phyloP scores from a whole-genome alignment of 2,113 vertebrate genomes.

The Tetraodon nigroviridis region DNA sequence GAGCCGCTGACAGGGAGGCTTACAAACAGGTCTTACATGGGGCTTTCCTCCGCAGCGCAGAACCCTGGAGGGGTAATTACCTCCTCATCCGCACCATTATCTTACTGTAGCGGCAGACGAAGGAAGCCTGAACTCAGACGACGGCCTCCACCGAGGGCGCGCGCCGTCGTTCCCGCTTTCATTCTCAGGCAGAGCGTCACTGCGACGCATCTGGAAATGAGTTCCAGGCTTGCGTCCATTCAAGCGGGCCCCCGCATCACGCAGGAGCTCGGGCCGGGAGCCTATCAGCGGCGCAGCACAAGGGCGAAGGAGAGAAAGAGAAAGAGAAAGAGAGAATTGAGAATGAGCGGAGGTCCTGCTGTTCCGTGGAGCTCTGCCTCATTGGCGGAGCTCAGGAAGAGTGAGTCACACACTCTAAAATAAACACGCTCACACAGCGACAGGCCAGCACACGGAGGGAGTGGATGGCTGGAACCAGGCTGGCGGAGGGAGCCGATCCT shows the following conservation, averaged over 20 bases:
- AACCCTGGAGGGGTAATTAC: slow-evolving; percentile 34
- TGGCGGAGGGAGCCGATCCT: slow-evolving; percentile 40
- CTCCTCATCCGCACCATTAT: slow-evolving; percentile 35
- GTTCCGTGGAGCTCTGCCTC: slow-evolving; percentile 65
- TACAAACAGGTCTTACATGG: slow-evolving; percentile 52
- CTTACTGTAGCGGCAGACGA: background rate
- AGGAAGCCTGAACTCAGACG: background rate
- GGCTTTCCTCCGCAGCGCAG: slow-evolving; percentile 43
- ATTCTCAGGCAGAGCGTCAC: slow-evolving; percentile 17
- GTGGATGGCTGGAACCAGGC: slow-evolving; percentile 47
- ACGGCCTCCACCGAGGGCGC: too few relatives aligned
- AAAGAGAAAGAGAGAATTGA: slow-evolving; percentile 63
- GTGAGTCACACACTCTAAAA: slow-evolving; percentile 72
- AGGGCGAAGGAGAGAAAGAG: slow-evolving; percentile 27
- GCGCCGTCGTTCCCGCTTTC: slow-evolving; percentile 23
- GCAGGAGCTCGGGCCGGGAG: slow-evolving; percentile 39
- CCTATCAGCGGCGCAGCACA: slow-evolving; percentile 49
- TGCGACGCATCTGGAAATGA: slow-evolving; percentile 53
- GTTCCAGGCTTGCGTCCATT: slow-evolving; percentile 60
- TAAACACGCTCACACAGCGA: slow-evolving; percentile 60
- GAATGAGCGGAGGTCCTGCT: slow-evolving; percentile 70
- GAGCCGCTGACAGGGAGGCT: slow-evolving; percentile 23
- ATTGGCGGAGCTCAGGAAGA: slow-evolving; percentile 67
- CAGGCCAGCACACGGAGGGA: slow-evolving; percentile 42
- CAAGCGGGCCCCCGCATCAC: slow-evolving; percentile 61